Conservation (phyloP, 2,888 invertebrate species). For the Ochropleura leucogaster region DNA sequence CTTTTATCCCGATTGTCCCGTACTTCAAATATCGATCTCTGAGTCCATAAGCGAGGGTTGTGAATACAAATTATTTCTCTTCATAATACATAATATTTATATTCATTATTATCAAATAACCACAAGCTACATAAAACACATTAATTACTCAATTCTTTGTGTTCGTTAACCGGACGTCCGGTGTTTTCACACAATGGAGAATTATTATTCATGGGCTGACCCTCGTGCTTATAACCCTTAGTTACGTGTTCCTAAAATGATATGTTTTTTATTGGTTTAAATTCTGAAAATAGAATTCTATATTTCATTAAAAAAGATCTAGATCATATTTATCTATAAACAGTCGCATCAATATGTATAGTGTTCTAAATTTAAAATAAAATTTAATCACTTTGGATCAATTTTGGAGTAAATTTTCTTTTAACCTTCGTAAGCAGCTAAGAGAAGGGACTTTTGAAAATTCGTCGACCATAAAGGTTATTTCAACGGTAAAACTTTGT, state of each 20-base stretch:
- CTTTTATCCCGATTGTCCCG: too few relatives aligned
- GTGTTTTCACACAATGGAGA: conserved; percentile 40
- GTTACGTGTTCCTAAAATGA: conserved; percentile 2
- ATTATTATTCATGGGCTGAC: conserved; percentile 34
- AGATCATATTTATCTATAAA: too few relatives aligned
- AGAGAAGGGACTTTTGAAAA: neutral
- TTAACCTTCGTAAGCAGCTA: neutral
- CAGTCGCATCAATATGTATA: too few relatives aligned
- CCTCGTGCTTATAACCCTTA: neutral
- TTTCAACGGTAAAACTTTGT: neutral
- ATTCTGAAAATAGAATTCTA: neutral
- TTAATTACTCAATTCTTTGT: conserved; percentile 25
- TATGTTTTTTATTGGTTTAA: neutral
- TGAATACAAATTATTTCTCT: too few relatives aligned
- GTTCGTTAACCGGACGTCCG: conserved; percentile 30
- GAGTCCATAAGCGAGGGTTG: too few relatives aligned
- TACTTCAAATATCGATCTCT: too few relatives aligned
- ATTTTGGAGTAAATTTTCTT: neutral
- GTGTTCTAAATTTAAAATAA: too few relatives aligned
- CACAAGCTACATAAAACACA: neutral
- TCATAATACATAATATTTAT: too few relatives aligned
- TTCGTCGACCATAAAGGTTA: neutral
- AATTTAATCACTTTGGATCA: neutral
- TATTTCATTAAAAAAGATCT: too few relatives aligned
- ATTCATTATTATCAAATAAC: neutral